A percentile compares a stretch with the other conserved stretches of the same genome.
Conservation (phyloP, 2,888 invertebrate genomes). For the Tetragnatha montana region DNA sequence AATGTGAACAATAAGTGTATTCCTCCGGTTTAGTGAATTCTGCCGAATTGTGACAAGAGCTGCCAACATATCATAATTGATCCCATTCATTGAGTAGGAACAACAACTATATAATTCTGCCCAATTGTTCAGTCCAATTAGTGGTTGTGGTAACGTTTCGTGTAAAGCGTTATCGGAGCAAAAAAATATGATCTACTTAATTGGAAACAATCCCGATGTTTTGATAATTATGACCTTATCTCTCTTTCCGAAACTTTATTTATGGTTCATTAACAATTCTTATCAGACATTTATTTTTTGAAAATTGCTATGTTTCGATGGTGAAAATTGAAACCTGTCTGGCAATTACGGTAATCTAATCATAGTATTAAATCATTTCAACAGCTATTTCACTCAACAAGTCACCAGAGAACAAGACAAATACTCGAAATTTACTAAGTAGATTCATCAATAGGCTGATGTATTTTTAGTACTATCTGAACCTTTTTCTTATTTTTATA, state of each 20-base stretch:
- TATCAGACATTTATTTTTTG: background rate
- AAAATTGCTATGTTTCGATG: background rate
- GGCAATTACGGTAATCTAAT: no score
- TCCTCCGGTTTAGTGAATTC: background rate
- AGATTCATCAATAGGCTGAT: no score
- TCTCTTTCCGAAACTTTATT: background rate
- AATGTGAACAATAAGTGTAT: background rate
- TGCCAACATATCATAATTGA: background rate
- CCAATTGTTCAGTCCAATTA: background rate
- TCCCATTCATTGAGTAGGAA: background rate
- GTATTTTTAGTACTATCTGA: no score
- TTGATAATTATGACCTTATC: background rate
- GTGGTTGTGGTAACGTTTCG: background rate
- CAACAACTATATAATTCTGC: background rate
- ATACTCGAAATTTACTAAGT: no score
- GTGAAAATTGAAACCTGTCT: no score
- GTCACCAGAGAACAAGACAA: no score
- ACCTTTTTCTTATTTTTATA: no score
- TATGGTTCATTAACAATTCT: background rate
- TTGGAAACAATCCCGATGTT: background rate
- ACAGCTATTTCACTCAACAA: no score
- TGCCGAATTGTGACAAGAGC: background rate
- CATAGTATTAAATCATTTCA: no score
- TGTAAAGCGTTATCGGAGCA: background rate
- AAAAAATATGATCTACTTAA: background rate